These are phyloP conservation scores for Apostichopus leukothele DNA, from an alignment of 53 echinoderm and acorn worm species.

Conservation along the genomic window DNA sequence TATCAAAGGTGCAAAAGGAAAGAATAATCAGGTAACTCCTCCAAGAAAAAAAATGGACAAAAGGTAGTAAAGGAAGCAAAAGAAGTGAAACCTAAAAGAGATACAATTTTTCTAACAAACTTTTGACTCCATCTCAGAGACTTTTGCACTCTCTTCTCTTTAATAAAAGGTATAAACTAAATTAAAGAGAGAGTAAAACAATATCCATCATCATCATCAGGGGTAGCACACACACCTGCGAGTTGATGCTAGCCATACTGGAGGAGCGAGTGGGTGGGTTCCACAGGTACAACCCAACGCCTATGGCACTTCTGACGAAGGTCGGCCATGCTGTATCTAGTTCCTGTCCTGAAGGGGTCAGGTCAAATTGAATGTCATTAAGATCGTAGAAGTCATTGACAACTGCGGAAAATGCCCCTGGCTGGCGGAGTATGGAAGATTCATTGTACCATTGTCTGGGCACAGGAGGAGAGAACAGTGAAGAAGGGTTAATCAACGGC, in stretches of 20 bases:
- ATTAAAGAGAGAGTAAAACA: no score
- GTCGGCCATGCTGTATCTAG: conserved; percentile 97
- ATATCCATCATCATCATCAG: no score
- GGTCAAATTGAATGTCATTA: conserved; percentile 95
- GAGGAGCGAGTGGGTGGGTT: conserved; percentile 76
- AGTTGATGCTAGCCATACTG: conserved; percentile 90
- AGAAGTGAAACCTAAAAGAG: no score
- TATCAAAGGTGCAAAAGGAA: no score
- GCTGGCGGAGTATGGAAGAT: conserved; percentile 73
- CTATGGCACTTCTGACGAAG: conserved; percentile 61
- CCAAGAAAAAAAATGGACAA: no score
- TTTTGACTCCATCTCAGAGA: no score
- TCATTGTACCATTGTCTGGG: conserved; percentile 83
- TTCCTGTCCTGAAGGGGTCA: conserved; percentile 91
- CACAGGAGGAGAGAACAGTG: neutral
- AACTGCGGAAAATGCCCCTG: conserved; percentile 58
- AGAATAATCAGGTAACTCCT: no score
- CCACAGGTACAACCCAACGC: conserved; percentile 72
- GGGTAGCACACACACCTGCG: conserved; percentile 65
- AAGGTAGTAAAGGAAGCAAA: no score
- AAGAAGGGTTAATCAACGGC: no score
- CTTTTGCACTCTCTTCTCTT: no score
- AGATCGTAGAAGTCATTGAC: conserved; percentile 91
- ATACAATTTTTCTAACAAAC: no score
- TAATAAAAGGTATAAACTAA: no score